Conservation (phyloP, 2,113 vertebrate genomes). For the Ivindomyrus marchei region DNA sequence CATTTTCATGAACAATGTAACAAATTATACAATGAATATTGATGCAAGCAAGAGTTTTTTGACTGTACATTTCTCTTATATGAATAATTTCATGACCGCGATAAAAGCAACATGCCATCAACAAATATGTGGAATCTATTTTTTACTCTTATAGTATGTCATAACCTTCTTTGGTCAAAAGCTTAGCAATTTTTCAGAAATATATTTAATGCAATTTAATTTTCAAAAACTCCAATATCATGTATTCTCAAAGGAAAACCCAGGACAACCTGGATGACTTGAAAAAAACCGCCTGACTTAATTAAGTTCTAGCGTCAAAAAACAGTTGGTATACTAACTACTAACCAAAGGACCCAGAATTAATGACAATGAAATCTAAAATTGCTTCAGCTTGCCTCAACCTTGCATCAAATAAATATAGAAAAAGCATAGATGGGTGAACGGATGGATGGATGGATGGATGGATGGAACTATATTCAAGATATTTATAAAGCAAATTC, state of each 20-base stretch:
- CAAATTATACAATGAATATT: neutral
- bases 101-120: neutral
- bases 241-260: neutral
- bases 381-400: neutral
- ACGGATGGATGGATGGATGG: neutral
- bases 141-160: neutral
- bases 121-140: neutral
- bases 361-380: neutral
- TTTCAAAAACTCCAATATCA: neutral
- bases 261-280: neutral
- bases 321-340: neutral
- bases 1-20: neutral
- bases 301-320: neutral
- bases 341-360: neutral
- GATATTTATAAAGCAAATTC: neutral
- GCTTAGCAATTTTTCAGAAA: neutral
- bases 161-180: neutral
- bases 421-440: neutral
- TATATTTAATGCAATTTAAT: neutral
- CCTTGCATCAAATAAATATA: neutral
- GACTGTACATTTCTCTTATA: neutral
- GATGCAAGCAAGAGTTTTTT: neutral
- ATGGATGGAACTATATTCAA: neutral
- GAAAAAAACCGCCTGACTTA: neutral
- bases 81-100: neutral